Evolutionary conservation across 2,888 invertebrate genomes (phyloP).

Genomic region (Periphyllus acericola): DNA sequence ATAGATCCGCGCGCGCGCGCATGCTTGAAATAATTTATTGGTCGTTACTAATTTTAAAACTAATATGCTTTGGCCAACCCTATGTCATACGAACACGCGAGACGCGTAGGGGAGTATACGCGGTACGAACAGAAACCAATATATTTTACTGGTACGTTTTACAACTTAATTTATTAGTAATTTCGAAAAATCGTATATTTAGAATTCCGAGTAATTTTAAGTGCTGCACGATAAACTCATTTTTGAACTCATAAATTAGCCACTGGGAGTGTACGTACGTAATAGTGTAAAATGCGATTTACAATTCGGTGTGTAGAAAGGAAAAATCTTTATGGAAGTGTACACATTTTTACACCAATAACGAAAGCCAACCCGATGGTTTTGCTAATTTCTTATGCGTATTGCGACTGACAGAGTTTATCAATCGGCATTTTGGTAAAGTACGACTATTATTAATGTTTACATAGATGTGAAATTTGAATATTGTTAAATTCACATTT

Average conservation of each 20-base stretch:
- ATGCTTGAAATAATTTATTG: constrained; percentile 20
- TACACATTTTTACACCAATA: not conserved
- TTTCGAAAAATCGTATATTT: constrained; percentile 1
- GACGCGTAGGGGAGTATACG: not conserved
- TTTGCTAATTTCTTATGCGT: too few relatives aligned
- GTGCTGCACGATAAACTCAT: constrained; percentile 1
- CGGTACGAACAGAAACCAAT: constrained; percentile 1
- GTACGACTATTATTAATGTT: too few relatives aligned
- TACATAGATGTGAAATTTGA: too few relatives aligned
- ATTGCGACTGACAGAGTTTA: not conserved
- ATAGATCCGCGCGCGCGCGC: not conserved
- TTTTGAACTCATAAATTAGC: constrained; percentile 2
- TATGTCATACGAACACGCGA: not conserved
- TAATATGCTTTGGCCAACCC: not conserved
- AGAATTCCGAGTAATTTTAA: not conserved
- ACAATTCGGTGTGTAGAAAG: too few relatives aligned
- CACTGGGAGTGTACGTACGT: not conserved
- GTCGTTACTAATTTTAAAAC: constrained; percentile 31
- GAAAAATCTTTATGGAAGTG: not conserved
- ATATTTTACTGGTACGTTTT: constrained; percentile 8
- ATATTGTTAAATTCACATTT: too few relatives aligned
- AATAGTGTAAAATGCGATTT: too few relatives aligned
- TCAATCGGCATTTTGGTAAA: too few relatives aligned
- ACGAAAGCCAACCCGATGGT: not conserved
- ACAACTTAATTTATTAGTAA: constrained; percentile 32